Evolutionary conservation across 2,888 invertebrate genomes (phyloP), one percentile per base, ranked within the genome.

Genomic region (Agrochola lychnidis): DNA sequence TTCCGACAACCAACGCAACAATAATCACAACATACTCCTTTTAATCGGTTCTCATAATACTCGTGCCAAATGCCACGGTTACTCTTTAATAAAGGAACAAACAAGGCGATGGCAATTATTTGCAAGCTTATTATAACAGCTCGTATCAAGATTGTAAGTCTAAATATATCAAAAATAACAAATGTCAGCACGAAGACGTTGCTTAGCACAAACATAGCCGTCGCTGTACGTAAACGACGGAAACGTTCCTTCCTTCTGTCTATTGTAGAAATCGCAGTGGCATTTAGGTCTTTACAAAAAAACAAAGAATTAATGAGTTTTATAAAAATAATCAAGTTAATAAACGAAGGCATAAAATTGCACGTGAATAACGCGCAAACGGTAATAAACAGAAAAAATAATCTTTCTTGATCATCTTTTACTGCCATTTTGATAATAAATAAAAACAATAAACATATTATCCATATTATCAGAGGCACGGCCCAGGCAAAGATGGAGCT

Each of bases 401-500:
- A 9, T 53, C 25, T n/a, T 1, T 64, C 45, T 10, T 0, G 16
- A 40, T 36, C 4, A 1, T 22, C 57, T 64, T 36, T 4, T 12
- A 48, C 36, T 36, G 36, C 36, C 4, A 36, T 36, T 36, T 36
- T 36, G 36, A 16, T 42, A 25, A 70, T 36, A 4, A 78, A 0
- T n/a, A 70, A 53, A 14, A 22, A 14, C 0, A 78, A 6, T 10
- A 9, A 10, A 45, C 42, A 67, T 4, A 63, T 16, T 0, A 51
- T 3, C 16, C 57, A 56, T 9, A 79, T 19, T 22, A 22, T 25
- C 1, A 16, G 4, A 36, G 73, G 73, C 12, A 71, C 4, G 0
- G 9, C 73, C 73, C 79, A 79, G 0, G 73, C 59, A 48, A 79
- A 79, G 1, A 79, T 14, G 16, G 6, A n/a, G 12, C 79, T 73